These are phyloP conservation scores for Chalcis sispes DNA, from an alignment of 2,888 invertebrate genomes.

Conservation along the genomic window DNA sequence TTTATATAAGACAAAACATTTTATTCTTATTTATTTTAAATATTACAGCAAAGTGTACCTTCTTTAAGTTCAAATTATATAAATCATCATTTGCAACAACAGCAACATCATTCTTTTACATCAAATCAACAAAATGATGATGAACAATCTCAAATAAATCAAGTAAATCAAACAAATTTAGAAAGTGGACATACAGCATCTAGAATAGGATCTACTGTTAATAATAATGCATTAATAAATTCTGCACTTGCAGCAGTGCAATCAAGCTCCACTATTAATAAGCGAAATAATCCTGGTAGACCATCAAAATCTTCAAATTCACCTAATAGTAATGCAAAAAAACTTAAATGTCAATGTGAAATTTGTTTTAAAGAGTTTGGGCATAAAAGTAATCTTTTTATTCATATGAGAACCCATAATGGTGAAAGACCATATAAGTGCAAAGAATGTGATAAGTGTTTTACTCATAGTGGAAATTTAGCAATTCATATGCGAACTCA, in stretches of 20 bases:
- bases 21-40: slow-evolving; percentile 22
- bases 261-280: slow-evolving; percentile 61
- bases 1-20: background rate
- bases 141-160: slow-evolving; percentile 54
- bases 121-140: slow-evolving; percentile 19
- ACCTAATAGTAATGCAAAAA: slow-evolving; percentile 62
- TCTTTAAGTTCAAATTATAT: slow-evolving; percentile 53
- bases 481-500: slow-evolving; percentile 75
- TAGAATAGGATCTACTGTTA: slow-evolving; percentile 29
- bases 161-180: slow-evolving; percentile 55
- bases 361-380: slow-evolving; percentile 75
- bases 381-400: slow-evolving; percentile 74
- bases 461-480: slow-evolving; percentile 74
- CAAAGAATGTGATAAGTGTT: slow-evolving; percentile 73
- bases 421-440: slow-evolving; percentile 75
- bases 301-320: slow-evolving; percentile 65
- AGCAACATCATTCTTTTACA: slow-evolving; percentile 48
- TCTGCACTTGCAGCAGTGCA: slow-evolving; percentile 50
- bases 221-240: slow-evolving; percentile 43
- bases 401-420: slow-evolving; percentile 75
- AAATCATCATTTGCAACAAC: slow-evolving; percentile 54
- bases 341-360: slow-evolving; percentile 73
- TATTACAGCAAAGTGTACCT: slow-evolving; percentile 58
- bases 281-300: slow-evolving; percentile 68
- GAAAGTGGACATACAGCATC: slow-evolving; percentile 48